Evolutionary conservation across 2,888 invertebrate species (phyloP).

Genomic region (Myopa testacea): DNA sequence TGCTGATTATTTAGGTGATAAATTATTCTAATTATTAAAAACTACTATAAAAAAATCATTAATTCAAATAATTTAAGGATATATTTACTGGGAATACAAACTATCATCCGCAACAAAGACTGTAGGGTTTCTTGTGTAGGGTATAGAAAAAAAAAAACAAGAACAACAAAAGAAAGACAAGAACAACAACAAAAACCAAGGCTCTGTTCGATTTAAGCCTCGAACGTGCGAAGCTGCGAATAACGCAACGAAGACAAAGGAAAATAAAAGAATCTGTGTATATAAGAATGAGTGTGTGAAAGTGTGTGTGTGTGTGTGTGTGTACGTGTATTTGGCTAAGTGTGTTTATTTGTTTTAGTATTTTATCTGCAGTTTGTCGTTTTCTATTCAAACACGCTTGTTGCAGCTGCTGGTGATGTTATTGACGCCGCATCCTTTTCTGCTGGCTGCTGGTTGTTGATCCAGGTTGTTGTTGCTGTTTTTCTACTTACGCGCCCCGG

Average conservation of each 20-base stretch:
- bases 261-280: neutral
- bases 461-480: neutral
- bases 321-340: conserved; percentile 3
- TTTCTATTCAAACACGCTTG: conserved; percentile 31
- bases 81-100: no score
- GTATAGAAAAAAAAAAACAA: neutral
- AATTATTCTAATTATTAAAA: no score
- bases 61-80: no score
- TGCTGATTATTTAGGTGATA: no score
- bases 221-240: conserved; percentile 15
- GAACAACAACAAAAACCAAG: neutral
- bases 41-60: no score
- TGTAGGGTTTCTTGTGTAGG: no score
- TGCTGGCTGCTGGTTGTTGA: neutral
- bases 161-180: neutral
- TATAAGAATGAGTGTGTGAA: neutral
- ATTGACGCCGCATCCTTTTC: conserved; percentile 7
- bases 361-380: neutral
- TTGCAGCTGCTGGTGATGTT: conserved; percentile 23
- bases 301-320: neutral
- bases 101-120: no score
- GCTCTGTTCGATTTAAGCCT: conserved; percentile 23
- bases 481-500: neutral
- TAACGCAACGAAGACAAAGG: neutral
- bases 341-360: neutral